phyloP scores from a whole-genome alignment of 2,113 vertebrate genomes.

The Lasiurus borealis region DNA sequence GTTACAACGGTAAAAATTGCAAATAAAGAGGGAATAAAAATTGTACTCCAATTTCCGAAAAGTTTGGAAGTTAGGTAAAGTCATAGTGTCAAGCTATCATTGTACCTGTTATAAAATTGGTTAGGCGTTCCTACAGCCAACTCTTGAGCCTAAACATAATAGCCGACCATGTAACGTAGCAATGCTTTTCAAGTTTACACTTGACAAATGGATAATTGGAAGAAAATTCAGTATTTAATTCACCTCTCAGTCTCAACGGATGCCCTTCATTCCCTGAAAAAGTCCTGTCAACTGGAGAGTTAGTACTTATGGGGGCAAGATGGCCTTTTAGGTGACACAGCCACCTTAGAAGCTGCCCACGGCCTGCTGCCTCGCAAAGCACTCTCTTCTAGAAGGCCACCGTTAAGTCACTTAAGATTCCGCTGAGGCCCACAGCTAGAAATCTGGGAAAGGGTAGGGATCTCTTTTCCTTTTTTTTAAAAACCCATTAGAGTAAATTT shows the following conservation, averaged over 20 bases:
- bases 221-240: conserved; percentile 5
- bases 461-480: too few species aligned
- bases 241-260: neutral
- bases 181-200: neutral
- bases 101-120: neutral
- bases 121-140: neutral
- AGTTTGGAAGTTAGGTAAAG: neutral
- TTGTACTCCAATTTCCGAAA: neutral
- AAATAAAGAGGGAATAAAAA: neutral
- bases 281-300: neutral
- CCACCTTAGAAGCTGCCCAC: neutral
- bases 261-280: neutral
- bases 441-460: neutral
- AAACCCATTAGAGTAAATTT: neutral
- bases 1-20: neutral
- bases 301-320: neutral
- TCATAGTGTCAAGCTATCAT: neutral
- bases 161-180: neutral
- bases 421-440: neutral
- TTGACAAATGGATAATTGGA: neutral
- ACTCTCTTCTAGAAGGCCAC: neutral
- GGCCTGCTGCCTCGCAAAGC: neutral
- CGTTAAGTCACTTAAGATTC: neutral
- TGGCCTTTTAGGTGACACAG: accelerated
- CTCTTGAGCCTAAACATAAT: neutral